Conservation (phyloP, 2,888 invertebrate genomes). For the Macrosiphum euphorbiae region DNA sequence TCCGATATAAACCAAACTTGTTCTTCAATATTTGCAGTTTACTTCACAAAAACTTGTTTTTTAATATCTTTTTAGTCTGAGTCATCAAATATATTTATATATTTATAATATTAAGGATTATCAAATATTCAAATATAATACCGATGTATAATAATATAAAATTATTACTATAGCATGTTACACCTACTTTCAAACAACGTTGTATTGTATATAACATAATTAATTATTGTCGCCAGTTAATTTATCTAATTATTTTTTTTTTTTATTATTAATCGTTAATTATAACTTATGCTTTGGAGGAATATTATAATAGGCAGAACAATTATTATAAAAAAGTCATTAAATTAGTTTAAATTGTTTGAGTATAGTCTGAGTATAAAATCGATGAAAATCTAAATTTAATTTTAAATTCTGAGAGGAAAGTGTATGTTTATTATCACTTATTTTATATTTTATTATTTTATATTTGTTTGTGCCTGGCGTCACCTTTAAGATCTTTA, state of each 20-base stretch:
- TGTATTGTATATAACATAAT: not conserved
- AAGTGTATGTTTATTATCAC: not conserved
- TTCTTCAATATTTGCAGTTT: conserved; percentile 14
- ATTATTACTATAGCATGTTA: not conserved
- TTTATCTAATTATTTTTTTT: not conserved
- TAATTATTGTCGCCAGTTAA: not conserved
- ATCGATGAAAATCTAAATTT: not conserved
- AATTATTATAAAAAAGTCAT: not conserved
- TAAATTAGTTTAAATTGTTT: not conserved
- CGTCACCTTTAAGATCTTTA: not conserved
- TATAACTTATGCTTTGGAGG: not conserved
- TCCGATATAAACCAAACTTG: not conserved
- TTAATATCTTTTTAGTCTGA: conserved; percentile 30
- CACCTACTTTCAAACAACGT: not conserved
- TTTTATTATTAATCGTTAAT: not conserved
- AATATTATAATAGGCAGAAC: not conserved
- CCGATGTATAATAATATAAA: not conserved
- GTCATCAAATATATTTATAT: not conserved
- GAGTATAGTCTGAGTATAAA: not conserved
- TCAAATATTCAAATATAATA: conserved; percentile 7
- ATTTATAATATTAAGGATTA: not conserved
- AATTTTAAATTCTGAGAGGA: not conserved
- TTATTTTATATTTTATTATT: not conserved
- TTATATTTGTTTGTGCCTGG: not conserved
- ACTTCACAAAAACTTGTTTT: conserved; percentile 32